These are phyloP conservation scores for Mya arenaria DNA, from an alignment of 1,140 invertebrate species.

Conservation along the genomic window DNA sequence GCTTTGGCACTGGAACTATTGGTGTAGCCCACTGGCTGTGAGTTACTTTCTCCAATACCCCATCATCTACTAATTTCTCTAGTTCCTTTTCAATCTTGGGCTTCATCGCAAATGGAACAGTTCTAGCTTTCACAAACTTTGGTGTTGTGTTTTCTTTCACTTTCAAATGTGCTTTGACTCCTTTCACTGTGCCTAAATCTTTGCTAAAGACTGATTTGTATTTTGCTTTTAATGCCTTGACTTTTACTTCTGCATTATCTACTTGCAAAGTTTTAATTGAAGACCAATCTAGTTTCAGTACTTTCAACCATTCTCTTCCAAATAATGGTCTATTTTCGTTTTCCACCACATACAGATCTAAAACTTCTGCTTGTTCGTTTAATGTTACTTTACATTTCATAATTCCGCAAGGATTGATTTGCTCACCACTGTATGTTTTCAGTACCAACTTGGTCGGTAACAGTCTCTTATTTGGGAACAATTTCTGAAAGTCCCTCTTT, in stretches of 20 bases:
- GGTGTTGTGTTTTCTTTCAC: constrained; percentile 37
- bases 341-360: constrained; percentile 32
- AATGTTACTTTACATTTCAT: neutral
- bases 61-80: constrained; percentile 71
- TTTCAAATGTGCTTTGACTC: constrained; percentile 27
- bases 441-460: neutral
- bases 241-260: neutral
- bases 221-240: neutral
- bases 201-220: constrained; percentile 8
- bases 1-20: constrained; percentile 47
- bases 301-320: constrained; percentile 43
- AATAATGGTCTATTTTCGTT: constrained; percentile 29
- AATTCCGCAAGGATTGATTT: neutral
- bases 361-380: constrained; percentile 13
- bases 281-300: constrained; percentile 40
- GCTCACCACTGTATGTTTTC: constrained; percentile 50
- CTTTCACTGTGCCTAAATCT: constrained; percentile 21
- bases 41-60: constrained; percentile 76
- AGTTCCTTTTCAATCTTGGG: constrained; percentile 77
- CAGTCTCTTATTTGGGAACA: neutral
- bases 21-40: constrained; percentile 66
- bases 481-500: neutral
- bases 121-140: constrained; percentile 66
- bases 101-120: constrained; percentile 77
- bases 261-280: neutral